Conservation (phyloP, 2,888 invertebrate species). For the Ormia ochracea region DNA sequence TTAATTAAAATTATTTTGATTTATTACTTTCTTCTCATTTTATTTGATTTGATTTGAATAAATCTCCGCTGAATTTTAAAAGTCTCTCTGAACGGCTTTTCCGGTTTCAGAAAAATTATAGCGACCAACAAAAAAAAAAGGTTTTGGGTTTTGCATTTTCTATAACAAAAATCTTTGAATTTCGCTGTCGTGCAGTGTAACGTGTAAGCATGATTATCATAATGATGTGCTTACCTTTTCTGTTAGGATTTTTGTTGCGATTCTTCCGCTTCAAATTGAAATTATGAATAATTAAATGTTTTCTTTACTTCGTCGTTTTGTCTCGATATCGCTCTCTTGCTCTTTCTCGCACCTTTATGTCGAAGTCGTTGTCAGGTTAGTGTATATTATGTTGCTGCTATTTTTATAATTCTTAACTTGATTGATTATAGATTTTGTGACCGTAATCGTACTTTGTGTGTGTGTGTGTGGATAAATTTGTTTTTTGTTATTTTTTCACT, state of each 20-base stretch:
- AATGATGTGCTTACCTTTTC: slow-evolving; percentile 47
- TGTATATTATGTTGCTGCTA: slow-evolving; percentile 22
- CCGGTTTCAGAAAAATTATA: too few species aligned
- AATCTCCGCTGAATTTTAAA: too few species aligned
- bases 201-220: too few species aligned
- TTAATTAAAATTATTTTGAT: too few species aligned
- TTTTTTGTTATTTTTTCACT: neutral
- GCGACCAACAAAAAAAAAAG: too few species aligned
- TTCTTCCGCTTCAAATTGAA: slow-evolving; percentile 41
- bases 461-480: neutral
- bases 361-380: slow-evolving; percentile 50
- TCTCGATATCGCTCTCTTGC: slow-evolving; percentile 30
- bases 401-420: neutral
- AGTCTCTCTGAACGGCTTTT: too few species aligned
- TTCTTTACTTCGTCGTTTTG: slow-evolving; percentile 28
- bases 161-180: neutral
- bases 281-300: slow-evolving; percentile 10
- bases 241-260: slow-evolving; percentile 33
- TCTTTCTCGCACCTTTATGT: slow-evolving; percentile 9
- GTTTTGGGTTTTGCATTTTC: too few species aligned
- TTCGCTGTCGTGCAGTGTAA: neutral
- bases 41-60: too few species aligned
- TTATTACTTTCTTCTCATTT: too few species aligned
- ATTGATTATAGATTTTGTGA: slow-evolving; percentile 15
- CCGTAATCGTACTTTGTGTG: too few species aligned